Percentiles rank a stretch among this genome's conserved stretches.
Evolutionary conservation across 1,140 invertebrate genomes (phyloP).

Genomic region (Leptinotarsa undecemlineata): DNA sequence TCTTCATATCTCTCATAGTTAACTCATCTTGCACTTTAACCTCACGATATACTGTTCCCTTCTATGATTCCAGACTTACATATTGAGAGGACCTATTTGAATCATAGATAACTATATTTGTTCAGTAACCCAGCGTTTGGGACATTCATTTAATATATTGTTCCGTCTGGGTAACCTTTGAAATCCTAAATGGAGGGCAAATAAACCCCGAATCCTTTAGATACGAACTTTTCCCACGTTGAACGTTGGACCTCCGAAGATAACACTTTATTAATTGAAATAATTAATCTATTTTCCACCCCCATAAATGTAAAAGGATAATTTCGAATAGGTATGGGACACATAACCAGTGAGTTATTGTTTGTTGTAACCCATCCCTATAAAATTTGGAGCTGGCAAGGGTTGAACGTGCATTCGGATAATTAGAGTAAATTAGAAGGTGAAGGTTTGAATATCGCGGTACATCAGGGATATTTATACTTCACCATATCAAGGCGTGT

Average conservation of each 20-base stretch:
- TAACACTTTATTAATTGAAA: not conserved
- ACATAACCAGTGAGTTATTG: not conserved
- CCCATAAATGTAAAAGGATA: not conserved
- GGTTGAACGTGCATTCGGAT: not conserved
- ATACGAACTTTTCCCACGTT: not conserved
- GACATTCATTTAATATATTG: not conserved
- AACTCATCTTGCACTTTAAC: no score
- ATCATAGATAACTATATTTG: no score
- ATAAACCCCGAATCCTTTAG: not conserved
- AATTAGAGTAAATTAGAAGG: slow-evolving; percentile 8
- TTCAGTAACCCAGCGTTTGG: not conserved
- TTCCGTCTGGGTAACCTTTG: not conserved
- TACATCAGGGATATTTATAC: not conserved
- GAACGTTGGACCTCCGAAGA: not conserved
- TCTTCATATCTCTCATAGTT: no score
- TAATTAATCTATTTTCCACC: slow-evolving; percentile 3
- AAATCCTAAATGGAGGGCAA: not conserved
- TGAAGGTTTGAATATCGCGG: not conserved
- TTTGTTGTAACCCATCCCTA: not conserved
- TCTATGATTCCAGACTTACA: no score
- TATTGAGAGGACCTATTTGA: no score
- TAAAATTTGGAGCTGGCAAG: not conserved
- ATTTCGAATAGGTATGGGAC: not conserved
- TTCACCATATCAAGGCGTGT: not conserved
- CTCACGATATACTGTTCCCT: no score